phyloP scores from a whole-genome alignment of 64 coral and sea anemone species.

The Platygyra sinensis region DNA sequence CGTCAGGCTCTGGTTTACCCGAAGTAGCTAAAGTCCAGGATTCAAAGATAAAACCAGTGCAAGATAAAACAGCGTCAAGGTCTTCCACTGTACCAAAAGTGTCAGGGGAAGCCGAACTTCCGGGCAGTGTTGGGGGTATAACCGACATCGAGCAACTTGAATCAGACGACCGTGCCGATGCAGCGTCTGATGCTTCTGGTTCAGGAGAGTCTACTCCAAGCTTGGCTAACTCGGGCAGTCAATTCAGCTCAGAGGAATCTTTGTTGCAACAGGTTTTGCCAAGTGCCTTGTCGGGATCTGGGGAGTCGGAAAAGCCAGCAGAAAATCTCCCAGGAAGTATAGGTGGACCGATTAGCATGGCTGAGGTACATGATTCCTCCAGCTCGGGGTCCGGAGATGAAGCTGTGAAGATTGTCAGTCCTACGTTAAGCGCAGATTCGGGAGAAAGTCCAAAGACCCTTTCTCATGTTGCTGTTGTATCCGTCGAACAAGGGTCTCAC shows the following conservation, averaged over 20 bases:
- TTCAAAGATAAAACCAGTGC: neutral
- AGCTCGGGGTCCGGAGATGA: neutral
- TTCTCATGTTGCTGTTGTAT: neutral
- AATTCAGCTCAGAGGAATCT: constrained; percentile 13
- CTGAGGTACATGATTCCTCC: neutral
- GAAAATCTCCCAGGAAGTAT: constrained; percentile 56
- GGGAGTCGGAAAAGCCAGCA: constrained; percentile 22
- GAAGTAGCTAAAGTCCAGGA: neutral
- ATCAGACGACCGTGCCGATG: neutral
- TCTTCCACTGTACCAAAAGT: neutral
- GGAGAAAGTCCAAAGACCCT: neutral
- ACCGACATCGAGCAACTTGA: constrained; percentile 20
- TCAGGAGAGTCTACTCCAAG: neutral
- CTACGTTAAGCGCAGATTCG: neutral
- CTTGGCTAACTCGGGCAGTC: neutral
- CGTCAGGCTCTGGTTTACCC: constrained; percentile 1
- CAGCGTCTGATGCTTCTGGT: neutral
- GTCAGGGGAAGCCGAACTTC: constrained; percentile 31
- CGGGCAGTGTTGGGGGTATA: constrained; percentile 40
- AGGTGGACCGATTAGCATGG: constrained; percentile 45
- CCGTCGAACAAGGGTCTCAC: neutral
- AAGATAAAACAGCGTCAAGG: neutral
- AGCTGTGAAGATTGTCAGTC: neutral
- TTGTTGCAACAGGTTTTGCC: constrained; percentile 17
- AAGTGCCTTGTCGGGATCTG: constrained; percentile 23